Evolutionary conservation across 2,888 invertebrate genomes (phyloP).

Genomic region (Diplazon laetatorius): DNA sequence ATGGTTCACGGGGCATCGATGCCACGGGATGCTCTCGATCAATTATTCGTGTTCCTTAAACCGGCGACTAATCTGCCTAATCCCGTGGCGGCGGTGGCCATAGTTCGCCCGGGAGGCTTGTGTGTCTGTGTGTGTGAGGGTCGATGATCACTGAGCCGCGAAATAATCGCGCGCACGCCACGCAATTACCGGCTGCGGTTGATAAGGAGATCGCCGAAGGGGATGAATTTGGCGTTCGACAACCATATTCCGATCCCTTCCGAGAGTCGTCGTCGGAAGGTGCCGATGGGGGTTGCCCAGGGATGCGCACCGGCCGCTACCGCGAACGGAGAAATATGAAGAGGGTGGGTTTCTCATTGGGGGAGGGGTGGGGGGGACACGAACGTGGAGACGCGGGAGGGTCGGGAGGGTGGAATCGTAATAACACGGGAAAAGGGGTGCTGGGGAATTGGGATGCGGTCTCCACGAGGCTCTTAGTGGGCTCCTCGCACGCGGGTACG

Average conservation of each 20-base stretch:
- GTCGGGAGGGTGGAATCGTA: background rate
- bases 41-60: constrained; percentile 77
- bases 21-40: constrained; percentile 70
- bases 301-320: constrained; percentile 6
- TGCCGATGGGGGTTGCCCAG: constrained; percentile 34
- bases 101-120: constrained; percentile 42
- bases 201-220: constrained; percentile 81
- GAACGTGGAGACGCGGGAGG: background rate
- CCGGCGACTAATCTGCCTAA: constrained; percentile 81
- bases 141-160: constrained; percentile 77
- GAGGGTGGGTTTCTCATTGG: constrained; percentile 19
- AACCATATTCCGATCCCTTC: background rate
- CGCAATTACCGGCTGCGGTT: constrained; percentile 82
- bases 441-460: constrained; percentile 20
- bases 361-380: background rate
- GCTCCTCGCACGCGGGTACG: constrained; percentile 18
- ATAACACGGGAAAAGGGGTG: constrained; percentile 35
- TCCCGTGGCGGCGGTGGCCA: constrained; percentile 68
- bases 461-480: background rate
- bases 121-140: constrained; percentile 17
- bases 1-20: constrained; percentile 42
- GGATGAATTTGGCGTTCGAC: constrained; percentile 45
- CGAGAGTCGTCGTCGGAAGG: background rate
- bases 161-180: constrained; percentile 76
- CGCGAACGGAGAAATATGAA: constrained; percentile 15